Evolutionary conservation across 2,888 invertebrate species (phyloP), one percentile per base, ranked within the genome.

Genomic region (Amiota minor): DNA sequence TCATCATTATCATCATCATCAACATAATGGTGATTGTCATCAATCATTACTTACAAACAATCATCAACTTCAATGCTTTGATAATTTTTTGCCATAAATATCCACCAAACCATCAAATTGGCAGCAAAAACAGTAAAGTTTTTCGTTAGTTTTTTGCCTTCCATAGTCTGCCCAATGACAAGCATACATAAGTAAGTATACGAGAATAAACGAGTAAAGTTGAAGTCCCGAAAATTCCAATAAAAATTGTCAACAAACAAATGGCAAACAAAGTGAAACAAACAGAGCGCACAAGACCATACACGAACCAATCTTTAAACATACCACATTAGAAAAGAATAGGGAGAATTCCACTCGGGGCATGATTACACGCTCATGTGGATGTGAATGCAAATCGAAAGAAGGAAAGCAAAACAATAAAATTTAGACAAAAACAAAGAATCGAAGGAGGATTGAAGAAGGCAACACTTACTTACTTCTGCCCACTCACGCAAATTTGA

Each of bases 231-330:
- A 53, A 20, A 59, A 59, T 59, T 59, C 20, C 59, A 59, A 59
- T 59, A 59, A 59, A 59, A 18, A 20, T 20, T 20, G 59, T 59
- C 59, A 59, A 16, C 59, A 59, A 59, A 59, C 20, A 16, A 53
- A n/a, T 53, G 53, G 6, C 35, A 35, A 35, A 35, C 35, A 35
- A 35, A 35, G 35, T 35, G 6, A 35, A 35, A 35, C 35, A 35
- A 35, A 35, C 35, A 35, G 6, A 8, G 35, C 0, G 4, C 35
- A 35, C 6, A 2, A 53, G n/a, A 53, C 14, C 53, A 53, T 9
- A 53, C 53, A 53, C n/a, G 16, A 6, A 35, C 16, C 14, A n/a
- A 35, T 35, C 35, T 8, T 35, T 2, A n/a, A n/a, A 53, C 53
- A 50, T 50, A 16, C n/a, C 35, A 6, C 6, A 35, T 35, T 6